Conservation (phyloP, 2,797 vertebrate genomes). For the Onychomys leucogaster region DNA sequence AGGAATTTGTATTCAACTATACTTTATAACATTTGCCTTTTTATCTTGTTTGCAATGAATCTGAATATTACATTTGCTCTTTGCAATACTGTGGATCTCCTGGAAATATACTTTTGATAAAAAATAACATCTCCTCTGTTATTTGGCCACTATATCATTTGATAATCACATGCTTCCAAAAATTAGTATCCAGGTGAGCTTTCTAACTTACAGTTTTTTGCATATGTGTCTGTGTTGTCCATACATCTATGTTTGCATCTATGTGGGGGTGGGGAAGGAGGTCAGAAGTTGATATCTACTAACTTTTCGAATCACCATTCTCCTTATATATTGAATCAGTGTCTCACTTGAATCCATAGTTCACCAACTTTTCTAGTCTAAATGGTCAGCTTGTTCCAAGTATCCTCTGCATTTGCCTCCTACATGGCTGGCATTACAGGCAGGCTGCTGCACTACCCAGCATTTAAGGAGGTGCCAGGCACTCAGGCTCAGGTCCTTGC, state of each 20-base stretch:
- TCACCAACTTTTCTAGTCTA: background rate
- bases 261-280: no score
- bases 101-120: conserved; percentile 16
- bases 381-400: background rate
- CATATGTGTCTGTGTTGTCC: background rate
- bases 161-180: background rate
- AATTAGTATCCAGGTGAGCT: background rate
- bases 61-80: background rate
- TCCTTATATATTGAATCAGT: background rate
- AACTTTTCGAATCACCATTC: background rate
- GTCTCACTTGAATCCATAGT: background rate
- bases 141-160: background rate
- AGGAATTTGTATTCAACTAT: background rate
- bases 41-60: background rate
- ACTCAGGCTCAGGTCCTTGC: no score
- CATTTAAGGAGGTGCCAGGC: background rate
- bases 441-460: background rate
- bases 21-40: background rate
- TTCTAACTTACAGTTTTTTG: background rate
- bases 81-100: background rate
- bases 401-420: background rate
- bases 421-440: background rate
- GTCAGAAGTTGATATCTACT: background rate
- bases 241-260: background rate
- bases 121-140: background rate